Percentiles rank a stretch among this genome's conserved stretches.
These are phyloP conservation scores for Sarcophaga caerulescens DNA, from an alignment of 2,888 invertebrate species.

Conservation along the genomic window DNA sequence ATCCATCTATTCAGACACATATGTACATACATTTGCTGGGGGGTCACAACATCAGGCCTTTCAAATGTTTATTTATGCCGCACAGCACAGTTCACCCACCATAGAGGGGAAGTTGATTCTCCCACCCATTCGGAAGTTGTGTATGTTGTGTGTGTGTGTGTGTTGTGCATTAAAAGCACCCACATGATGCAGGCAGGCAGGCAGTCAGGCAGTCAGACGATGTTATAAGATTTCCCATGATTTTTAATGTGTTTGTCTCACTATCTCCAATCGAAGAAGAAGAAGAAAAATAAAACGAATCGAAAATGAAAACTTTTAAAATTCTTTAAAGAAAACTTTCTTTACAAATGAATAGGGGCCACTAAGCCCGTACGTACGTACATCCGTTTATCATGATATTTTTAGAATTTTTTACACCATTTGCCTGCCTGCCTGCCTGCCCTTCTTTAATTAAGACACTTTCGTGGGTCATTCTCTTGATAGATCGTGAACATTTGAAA, in stretches of 20 bases:
- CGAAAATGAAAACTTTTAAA: conserved; percentile 21
- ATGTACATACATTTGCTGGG: too few species aligned
- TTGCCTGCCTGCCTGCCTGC: background rate
- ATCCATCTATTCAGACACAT: background rate
- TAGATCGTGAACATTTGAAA: conserved; percentile 21
- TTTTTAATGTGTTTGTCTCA: too few species aligned
- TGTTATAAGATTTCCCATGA: background rate
- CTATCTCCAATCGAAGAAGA: too few species aligned
- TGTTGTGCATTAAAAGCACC: background rate
- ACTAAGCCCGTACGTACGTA: background rate
- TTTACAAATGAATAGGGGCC: background rate
- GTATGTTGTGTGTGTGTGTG: too few species aligned
- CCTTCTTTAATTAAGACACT: conserved; percentile 18
- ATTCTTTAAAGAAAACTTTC: conserved; percentile 5
- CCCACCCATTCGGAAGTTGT: background rate
- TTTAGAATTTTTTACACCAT: background rate
- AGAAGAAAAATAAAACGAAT: too few species aligned
- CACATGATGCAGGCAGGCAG: background rate
- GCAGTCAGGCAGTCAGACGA: too few species aligned
- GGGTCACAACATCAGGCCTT: too few species aligned
- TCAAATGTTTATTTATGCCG: too few species aligned
- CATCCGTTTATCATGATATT: background rate
- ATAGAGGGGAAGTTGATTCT: background rate
- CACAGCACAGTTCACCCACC: background rate
- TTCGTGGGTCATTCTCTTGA: background rate